Base-by-base conservation (phyloP, 2,113 vertebrate genomes). In the Chunga burmeisteri region DNA sequence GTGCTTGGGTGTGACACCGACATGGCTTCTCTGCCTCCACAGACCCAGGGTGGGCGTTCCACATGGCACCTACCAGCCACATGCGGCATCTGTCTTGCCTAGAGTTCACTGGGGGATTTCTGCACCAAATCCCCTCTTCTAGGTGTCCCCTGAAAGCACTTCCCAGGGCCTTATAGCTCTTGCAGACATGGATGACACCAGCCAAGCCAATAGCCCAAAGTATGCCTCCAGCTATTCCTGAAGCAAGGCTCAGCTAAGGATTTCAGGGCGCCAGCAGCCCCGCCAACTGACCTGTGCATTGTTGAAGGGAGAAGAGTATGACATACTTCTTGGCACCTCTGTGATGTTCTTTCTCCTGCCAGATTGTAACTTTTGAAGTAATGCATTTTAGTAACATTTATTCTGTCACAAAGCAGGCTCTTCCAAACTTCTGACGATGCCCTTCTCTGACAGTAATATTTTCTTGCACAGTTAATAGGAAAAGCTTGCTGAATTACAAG, bases 251-350 rank as follows among this genome's bases (percentile, higher is more conserved):
- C 14, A 46, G 5, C 4, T 13, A 40, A 49, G 9, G 10, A 55
- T 22, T 47, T n/a, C 30, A 59, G 36, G 36, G 14, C 17, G 65
- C 5, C 0, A 3, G 7, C 10, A 86, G 5, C 12, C 34, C 7
- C 7, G 2, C 4, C 1, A 11, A 40, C 9, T 61, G 36, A 70
- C 9, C 11, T 49, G 21, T 53, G 8, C 8, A 9, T 16, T 81
- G 22, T 3, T 77, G 29, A 30, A 15, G 4, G 7, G 4, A 61
- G 22, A 42, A 74, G 21, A 8, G 9, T 29, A 30, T 47, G 13
- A 14, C 0, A 0, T 11, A 50, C 13, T 53, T 74, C 52, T 20
- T 6, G 3, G 14, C 20, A 56, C 16, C 1, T 84, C 15, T 42
- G 32, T 42, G 13, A 42, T 53, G 19, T 2, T 70, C 21, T 77